Evolutionary conservation across 2,888 invertebrate genomes (phyloP), one percentile per base, ranked within the genome.

Genomic region (Diachrysia chrysitis): DNA sequence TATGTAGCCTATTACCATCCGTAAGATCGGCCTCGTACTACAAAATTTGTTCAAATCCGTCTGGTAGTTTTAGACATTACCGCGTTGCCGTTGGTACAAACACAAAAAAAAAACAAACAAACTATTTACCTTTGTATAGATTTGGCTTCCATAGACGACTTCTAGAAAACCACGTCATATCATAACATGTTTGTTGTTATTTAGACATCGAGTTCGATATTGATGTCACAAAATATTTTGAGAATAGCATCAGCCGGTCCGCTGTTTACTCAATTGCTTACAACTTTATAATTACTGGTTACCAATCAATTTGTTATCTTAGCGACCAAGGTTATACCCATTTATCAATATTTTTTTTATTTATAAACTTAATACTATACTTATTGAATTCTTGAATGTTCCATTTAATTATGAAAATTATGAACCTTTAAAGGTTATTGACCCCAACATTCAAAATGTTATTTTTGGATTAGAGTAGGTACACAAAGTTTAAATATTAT

Each of bases 281-380:
- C n/a, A 5, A 42, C n/a, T 1, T n/a, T 42, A 5, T 42, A 42
- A n/a, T 42, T 42, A 42, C 16, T 42, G 6, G 42, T 42, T n/a
- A 42, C 42, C n/a, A 42, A 42, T 42, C 42, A 42, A 42, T n/a
- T 1, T 51, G n/a, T 53, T 58, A 61, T 53, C 21, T 59, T 37
- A 5, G 12, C 14, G 35, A 14, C 35, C 35, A 19, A 19, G 35
- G 35, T 12, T 19, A 23, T 37, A 21, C 0, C 12, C 35, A 21
- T 56, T 35, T 56, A 56, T 56, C 56, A 56, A 56, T 21, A 19
- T 19, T 29, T 56, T 32, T 32, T 12, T 37, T 56, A 56, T 32
- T 12, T 37, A 35, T 16, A 21, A 6, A n/a, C 42, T 19, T 35
- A 56, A 9, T 35, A 19, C 32, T n/a, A n/a, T n/a, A n/a, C n/a